Evolutionary conservation across 2,797 vertebrate species (phyloP), one percentile per base, ranked within the genome.

Genomic region (Ptychadena robeensis): DNA sequence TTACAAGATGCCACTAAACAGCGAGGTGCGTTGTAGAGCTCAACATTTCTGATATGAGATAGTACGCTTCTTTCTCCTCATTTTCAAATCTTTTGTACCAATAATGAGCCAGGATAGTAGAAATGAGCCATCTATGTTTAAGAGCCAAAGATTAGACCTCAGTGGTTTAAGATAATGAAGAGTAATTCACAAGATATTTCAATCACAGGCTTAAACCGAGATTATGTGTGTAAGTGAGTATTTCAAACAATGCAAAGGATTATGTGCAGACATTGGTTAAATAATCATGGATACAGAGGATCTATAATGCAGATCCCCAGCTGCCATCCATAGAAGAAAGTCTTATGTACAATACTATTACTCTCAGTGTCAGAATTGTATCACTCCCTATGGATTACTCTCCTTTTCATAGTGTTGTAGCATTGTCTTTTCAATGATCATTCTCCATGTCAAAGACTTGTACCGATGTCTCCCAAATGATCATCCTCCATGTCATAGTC

Each of bases 1-100:
- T 80, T 63, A 80, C 30, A 74, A 65, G 53, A 80, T 84, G 57
- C 48, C 67, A 40, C 32, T 65, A 44, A 37, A 64, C 34, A 7
- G 30, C 15, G 25, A 37, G 57, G 32, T 30, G 25, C 31, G 71
- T 84, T 67, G 53, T 71, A 44, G 6, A 31, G 37, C 78, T 73
- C 57, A 84, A 31, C 35, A 35, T 5, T 30, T 38, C 37, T 64
- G 38, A 65, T 72, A 31, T 66, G 1, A 78, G 67, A 83, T 78
- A n/a, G 40, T 14, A 31, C 9, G 6, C 11, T 48, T 34, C 76
- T 71, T 69, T 30, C 63, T 72, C 31, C 67, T 32, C 69, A 30
- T 78, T 78, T 78, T 72, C 53, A 8, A 31, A 57, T 65, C 8
- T 5, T 64, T 59, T 3, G 27, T 28, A 68, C 37, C 48, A 81